phyloP scores from a whole-genome alignment of 2,797 vertebrate species.

The Allobates femoralis region DNA sequence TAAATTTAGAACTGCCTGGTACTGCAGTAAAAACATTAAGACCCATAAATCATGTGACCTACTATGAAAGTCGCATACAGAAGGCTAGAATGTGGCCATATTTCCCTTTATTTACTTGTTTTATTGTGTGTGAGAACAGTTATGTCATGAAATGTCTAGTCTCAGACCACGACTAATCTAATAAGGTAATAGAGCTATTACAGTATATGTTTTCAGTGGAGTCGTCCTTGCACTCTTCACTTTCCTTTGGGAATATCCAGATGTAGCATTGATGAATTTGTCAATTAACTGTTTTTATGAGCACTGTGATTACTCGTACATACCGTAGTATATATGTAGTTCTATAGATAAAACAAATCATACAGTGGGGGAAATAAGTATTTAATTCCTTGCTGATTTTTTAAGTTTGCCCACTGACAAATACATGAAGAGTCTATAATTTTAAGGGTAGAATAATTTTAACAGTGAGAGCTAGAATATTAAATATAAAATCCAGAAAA shows the following conservation, averaged over 20 bases:
- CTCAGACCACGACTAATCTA: background rate
- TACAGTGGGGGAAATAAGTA: no score
- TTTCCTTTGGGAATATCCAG: background rate
- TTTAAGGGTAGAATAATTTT: no score
- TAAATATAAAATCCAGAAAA: no score
- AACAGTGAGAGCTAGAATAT: no score
- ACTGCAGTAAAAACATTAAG: conserved; percentile 13
- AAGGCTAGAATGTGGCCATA: background rate
- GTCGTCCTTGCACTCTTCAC: background rate
- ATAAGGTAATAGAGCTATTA: conserved; percentile 14
- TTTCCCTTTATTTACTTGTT: background rate
- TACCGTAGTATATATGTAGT: no score
- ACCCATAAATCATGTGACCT: conserved; percentile 31
- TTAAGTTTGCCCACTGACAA: no score
- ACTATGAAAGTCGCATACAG: no score
- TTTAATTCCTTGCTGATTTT: no score
- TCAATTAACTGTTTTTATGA: background rate
- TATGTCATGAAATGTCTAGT: background rate
- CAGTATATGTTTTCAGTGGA: background rate
- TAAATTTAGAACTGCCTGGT: conserved; percentile 11
- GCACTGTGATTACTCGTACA: background rate
- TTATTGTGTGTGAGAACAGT: background rate
- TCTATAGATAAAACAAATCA: no score
- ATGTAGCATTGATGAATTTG: background rate
- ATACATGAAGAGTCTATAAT: no score